Percentiles rank a stretch among this genome's conserved stretches.
Evolutionary conservation across 2,797 vertebrate species (phyloP).

Genomic region (Rhincodon typus): DNA sequence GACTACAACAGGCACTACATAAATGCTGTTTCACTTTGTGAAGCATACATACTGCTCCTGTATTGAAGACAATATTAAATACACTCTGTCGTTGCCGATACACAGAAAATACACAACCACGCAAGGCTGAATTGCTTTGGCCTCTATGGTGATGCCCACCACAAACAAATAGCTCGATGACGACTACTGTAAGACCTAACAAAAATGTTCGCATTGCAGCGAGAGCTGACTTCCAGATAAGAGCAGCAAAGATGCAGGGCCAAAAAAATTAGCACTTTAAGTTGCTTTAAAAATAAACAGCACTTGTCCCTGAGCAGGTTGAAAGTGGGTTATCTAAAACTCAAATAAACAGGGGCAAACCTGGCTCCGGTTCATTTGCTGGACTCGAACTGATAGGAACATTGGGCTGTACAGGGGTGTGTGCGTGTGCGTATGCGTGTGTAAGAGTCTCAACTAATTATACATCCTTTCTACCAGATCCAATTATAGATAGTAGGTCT

Average conservation of each 20-base stretch:
- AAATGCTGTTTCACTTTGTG: not conserved
- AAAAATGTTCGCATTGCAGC: not conserved
- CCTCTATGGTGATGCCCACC: not conserved
- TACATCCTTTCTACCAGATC: constrained; percentile 12
- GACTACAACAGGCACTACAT: not conserved
- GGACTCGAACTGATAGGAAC: not conserved
- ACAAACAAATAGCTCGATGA: not conserved
- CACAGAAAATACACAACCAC: not conserved
- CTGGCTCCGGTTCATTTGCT: not conserved
- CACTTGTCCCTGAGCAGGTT: not conserved
- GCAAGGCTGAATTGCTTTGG: not conserved
- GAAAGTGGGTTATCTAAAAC: not conserved
- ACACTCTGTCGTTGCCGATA: not conserved
- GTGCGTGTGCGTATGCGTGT: no score
- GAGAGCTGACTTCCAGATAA: not conserved
- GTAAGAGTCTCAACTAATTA: not conserved
- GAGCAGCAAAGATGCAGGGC: not conserved
- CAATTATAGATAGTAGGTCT: constrained; percentile 23
- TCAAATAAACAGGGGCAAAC: not conserved
- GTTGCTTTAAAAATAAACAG: not conserved
- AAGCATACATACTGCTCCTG: not conserved
- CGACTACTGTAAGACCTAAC: not conserved
- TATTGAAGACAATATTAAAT: not conserved
- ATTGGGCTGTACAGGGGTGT: no score
- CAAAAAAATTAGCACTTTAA: not conserved